Evolutionary conservation across 2,888 invertebrate genomes (phyloP).

Genomic region (Cecidostiba fungosa): DNA sequence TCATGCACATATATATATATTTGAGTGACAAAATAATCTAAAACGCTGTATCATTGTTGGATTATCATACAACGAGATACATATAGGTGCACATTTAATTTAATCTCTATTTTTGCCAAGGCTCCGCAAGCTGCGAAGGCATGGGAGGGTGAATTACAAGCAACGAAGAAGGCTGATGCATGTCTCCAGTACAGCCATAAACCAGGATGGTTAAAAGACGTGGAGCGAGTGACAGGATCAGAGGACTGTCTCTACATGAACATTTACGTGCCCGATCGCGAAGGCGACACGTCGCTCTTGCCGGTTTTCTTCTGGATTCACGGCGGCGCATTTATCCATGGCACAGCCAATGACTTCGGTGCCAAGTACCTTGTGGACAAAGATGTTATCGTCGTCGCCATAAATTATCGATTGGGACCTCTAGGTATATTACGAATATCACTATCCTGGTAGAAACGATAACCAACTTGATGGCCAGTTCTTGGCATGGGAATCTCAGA

Average conservation of each 20-base stretch:
- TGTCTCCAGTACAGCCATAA: slow-evolving; percentile 48
- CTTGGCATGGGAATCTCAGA: too few relatives aligned
- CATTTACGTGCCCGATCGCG: slow-evolving; percentile 43
- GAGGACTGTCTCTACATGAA: slow-evolving; percentile 61
- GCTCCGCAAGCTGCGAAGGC: slow-evolving; percentile 68
- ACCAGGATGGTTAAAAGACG: slow-evolving; percentile 43
- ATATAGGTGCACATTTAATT: neutral
- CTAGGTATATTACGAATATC: slow-evolving; percentile 50
- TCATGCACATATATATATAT: too few relatives aligned
- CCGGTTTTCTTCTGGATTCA: slow-evolving; percentile 57
- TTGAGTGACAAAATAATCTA: too few relatives aligned
- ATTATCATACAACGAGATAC: too few relatives aligned
- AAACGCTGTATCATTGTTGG: too few relatives aligned
- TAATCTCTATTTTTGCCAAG: neutral
- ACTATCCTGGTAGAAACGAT: too few relatives aligned
- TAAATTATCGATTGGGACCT: slow-evolving; percentile 59
- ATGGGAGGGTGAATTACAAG: slow-evolving; percentile 66
- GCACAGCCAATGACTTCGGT: neutral
- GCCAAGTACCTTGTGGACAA: slow-evolving; percentile 50
- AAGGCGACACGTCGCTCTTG: slow-evolving; percentile 44
- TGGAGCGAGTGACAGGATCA: slow-evolving; percentile 30
- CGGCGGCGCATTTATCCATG: slow-evolving; percentile 52
- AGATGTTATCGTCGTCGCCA: slow-evolving; percentile 48
- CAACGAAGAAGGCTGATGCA: slow-evolving; percentile 40
- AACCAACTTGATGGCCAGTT: too few relatives aligned